A percentile compares a stretch with the other conserved stretches of the same genome.
phyloP scores from a whole-genome alignment of 2,888 invertebrate species.

The Sialis fuliginosa region DNA sequence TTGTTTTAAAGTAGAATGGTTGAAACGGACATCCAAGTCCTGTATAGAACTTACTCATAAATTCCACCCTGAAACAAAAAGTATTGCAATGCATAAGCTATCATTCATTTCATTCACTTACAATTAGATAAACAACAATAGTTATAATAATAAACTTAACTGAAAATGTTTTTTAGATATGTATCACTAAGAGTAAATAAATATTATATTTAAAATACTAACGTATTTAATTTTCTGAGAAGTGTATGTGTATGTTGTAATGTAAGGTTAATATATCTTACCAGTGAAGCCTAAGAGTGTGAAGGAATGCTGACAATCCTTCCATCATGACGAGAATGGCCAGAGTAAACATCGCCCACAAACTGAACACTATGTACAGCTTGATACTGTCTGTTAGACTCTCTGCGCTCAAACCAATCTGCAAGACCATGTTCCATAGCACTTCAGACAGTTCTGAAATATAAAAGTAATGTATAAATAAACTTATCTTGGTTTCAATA shows the following conservation, averaged over 20 bases:
- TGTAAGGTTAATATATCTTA: constrained; percentile 17
- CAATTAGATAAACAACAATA: background rate
- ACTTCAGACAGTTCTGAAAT: constrained; percentile 62
- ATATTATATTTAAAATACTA: background rate
- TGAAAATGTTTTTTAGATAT: no score
- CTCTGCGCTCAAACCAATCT: constrained; percentile 9
- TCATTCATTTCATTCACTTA: background rate
- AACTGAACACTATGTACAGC: constrained; percentile 47
- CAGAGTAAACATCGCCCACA: constrained; percentile 66
- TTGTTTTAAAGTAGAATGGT: constrained; percentile 72
- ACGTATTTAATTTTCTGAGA: background rate
- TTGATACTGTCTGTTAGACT: constrained; percentile 28
- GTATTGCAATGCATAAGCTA: background rate
- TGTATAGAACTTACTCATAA: constrained; percentile 68
- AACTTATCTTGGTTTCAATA: constrained; percentile 23
- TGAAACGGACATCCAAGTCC: constrained; percentile 69
- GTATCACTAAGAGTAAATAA: background rate
- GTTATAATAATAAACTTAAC: constrained; percentile 9
- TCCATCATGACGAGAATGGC: constrained; percentile 80
- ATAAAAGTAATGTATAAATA: background rate
- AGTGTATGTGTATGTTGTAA: background rate
- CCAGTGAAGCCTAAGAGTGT: constrained; percentile 81
- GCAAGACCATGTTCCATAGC: constrained; percentile 52
- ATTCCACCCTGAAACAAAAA: constrained; percentile 56
- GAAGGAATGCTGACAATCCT: constrained; percentile 77